Evolutionary conservation across 2,113 vertebrate species (phyloP), one percentile per base, ranked within the genome.

Genomic region (Gorsachius goisagi): DNA sequence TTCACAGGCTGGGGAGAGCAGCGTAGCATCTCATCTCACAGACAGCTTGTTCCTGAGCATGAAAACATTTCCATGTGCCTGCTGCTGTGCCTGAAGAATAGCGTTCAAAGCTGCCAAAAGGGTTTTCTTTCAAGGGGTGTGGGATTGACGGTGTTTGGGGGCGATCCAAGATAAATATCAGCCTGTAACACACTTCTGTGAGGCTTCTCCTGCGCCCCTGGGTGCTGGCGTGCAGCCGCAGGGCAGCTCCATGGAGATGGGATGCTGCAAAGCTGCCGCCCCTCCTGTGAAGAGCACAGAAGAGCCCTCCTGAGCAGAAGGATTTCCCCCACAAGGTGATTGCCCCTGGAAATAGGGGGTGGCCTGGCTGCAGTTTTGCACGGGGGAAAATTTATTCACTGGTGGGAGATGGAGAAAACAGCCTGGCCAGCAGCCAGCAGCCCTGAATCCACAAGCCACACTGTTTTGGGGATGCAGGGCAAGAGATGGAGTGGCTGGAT

Each of bases 151-250:
- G 14, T 2, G 22, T 44, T 90, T 30, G 18, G 68, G 27, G 77
- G 24, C 0, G 5, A 33, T 81, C 76, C 60, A 87, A 87, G 83
- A 87, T 68, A 95, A 78, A 64, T 68, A 68, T 78, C 88, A 75
- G 30, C 55, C 44, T 2, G 1, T 26, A 74, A 72, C 41, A 95
- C 17, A 6, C 50, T 55, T 77, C 26, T 84, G 26, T 1, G 17
- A 44, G 81, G 79, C 30, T 33, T 28, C 41, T 77, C 24, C 64
- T 67, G 52, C 47, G 32, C 47, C 39, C 49, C 39, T 0, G 4
- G 7, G 21, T 15, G 33, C 79, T 2, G 2, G 6, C 0, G 4
- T 33, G 52, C 52, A 24, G 49, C 21, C 1, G 5, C 0, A 1
- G 62, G 22, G 20, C 41, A 39, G 16, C 28, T 89, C 30, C 2